Evolutionary conservation across 2,113 vertebrate genomes (phyloP), one percentile per base, ranked within the genome.

Genomic region (Spilogale gracilis): DNA sequence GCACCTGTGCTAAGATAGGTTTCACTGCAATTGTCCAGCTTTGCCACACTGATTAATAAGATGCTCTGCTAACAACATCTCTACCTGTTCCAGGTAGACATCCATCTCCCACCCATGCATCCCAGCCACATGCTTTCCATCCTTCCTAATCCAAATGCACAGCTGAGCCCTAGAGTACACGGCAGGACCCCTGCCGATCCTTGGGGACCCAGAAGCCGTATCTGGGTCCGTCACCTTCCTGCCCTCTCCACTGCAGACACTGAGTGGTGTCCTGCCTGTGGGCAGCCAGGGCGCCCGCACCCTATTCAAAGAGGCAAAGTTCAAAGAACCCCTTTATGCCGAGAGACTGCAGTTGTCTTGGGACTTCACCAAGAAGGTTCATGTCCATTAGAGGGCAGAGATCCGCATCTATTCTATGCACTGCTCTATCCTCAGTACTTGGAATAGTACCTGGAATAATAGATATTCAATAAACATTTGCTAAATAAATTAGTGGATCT

Each of bases 1-100:
- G 5, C n/a, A 18, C 5, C 7, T 0, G 3, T 0, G 3, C 63
- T 23, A 2, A 1, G 7, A 17, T n/a, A 45, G 48, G 48, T 30
- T 30, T 32, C 71, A 38, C 12, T 4, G 0, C 52, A 25, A 21
- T 7, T 60, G 21, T 45, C 67, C 13, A 65, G 43, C 45, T 60
- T 52, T 45, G 30, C 32, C 45, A 25, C 27, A 38, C 6, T 58
- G 38, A 65, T 71, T 38, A 48, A 21, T 11, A 38, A 85, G 38
- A 25, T 0, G 1, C 13, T 71, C 58, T 67, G 3, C 56, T 58
- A 16, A n/a, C 3, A 18, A 50, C 1, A 17, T 27, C 23, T 56
- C 63, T 43, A 25, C 54, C 83, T 13, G 12, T 52, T 79, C 45
- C n/a, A 82, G 48, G 32, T 14, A 1, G 60, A 67, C 30, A 25